These are phyloP conservation scores for Oasisia sp. DNA, from an alignment of 2,888 invertebrate genomes.

Conservation along the genomic window DNA sequence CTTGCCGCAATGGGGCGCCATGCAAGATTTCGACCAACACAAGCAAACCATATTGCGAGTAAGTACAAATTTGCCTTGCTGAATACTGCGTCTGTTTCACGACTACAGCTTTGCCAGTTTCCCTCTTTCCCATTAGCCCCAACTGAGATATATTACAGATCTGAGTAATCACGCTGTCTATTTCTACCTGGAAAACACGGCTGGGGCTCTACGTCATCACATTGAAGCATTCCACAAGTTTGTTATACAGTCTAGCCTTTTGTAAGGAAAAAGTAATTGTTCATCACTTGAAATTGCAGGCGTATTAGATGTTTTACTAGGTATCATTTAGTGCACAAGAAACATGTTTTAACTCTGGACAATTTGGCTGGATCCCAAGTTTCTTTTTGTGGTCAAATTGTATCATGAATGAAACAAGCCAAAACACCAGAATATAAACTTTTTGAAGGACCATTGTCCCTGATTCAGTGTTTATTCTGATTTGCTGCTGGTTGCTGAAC, in stretches of 20 bases:
- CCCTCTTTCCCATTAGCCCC: slow-evolving; percentile 5
- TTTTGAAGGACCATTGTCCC: too few relatives aligned
- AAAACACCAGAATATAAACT: too few relatives aligned
- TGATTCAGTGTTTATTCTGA: too few relatives aligned
- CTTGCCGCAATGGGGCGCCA: slow-evolving; percentile 52
- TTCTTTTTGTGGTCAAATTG: too few relatives aligned
- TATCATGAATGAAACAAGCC: too few relatives aligned
- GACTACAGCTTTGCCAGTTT: neutral
- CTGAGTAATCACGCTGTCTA: neutral
- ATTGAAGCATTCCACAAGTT: neutral
- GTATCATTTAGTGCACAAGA: too few relatives aligned
- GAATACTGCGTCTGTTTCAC: neutral
- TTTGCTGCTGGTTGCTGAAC: too few relatives aligned
- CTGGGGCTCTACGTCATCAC: neutral
- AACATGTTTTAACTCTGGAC: too few relatives aligned
- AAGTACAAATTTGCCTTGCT: slow-evolving; percentile 37
- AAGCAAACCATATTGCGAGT: slow-evolving; percentile 54
- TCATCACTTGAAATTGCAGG: neutral
- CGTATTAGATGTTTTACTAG: too few relatives aligned
- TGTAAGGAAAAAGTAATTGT: neutral
- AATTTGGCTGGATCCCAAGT: too few relatives aligned
- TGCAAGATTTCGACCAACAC: slow-evolving; percentile 44
- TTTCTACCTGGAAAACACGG: neutral
- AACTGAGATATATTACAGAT: neutral
- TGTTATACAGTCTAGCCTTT: neutral